phyloP scores from a whole-genome alignment of 2,888 invertebrate species.

The Alloscopus bannaensis region DNA sequence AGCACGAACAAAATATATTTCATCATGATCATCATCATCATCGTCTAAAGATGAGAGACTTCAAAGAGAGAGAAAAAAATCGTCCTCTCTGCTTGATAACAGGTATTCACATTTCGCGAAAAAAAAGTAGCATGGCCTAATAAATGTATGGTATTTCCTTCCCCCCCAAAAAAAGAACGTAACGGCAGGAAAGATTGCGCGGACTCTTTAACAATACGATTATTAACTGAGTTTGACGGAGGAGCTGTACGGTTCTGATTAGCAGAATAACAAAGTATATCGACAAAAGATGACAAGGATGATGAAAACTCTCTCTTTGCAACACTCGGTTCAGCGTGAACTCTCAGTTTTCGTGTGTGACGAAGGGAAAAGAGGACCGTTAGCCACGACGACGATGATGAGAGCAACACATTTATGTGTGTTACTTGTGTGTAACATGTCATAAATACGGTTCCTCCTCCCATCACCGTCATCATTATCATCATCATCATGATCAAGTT shows the following conservation, averaged over 20 bases:
- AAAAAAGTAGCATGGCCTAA: not conserved
- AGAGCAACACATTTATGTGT: too few relatives aligned
- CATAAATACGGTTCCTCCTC: too few relatives aligned
- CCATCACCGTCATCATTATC: too few relatives aligned
- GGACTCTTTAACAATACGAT: not conserved
- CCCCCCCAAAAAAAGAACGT: too few relatives aligned
- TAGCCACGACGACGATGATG: too few relatives aligned
- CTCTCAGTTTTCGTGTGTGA: not conserved
- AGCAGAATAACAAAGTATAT: conserved; percentile 7
- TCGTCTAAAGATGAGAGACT: too few relatives aligned
- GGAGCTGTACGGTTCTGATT: conserved; percentile 23
- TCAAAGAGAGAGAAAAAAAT: too few relatives aligned
- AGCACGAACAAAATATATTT: conserved; percentile 64
- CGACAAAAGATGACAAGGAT: conserved; percentile 30
- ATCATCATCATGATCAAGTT: too few relatives aligned
- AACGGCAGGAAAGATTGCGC: not conserved
- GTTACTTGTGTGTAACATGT: too few relatives aligned
- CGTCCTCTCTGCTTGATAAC: conserved; percentile 42
- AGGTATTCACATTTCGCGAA: conserved; percentile 24
- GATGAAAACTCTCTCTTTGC: conserved; percentile 17
- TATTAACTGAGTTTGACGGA: not conserved
- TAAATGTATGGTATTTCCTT: conserved; percentile 6
- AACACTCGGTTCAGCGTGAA: not conserved
- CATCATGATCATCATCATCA: conserved; percentile 56
- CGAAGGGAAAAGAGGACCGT: conserved; percentile 1